A percentile compares a stretch with the other conserved stretches of the same genome.
phyloP scores from a whole-genome alignment of 2,888 invertebrate genomes.

The Galerucella pusilla region DNA sequence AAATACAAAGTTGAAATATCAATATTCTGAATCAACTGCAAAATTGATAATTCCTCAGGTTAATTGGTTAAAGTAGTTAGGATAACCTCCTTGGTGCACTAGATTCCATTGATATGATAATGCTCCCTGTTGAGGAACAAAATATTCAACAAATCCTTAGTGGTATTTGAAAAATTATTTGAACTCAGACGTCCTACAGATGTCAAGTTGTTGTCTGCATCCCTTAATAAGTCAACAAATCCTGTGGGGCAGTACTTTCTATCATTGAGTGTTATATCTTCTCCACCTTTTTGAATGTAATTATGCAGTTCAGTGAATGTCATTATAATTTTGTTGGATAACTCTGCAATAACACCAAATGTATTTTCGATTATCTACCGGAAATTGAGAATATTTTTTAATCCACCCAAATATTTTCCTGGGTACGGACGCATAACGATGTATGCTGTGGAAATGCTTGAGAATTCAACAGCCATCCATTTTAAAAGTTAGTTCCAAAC shows the following conservation, averaged over 20 bases:
- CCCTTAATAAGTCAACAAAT: constrained; percentile 13
- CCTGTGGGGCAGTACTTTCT: constrained; percentile 27
- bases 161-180: too few relatives aligned
- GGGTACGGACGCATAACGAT: constrained; percentile 38
- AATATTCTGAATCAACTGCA: too few relatives aligned
- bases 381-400: background rate
- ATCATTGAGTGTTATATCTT: background rate
- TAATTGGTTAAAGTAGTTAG: background rate
- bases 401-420: constrained; percentile 19
- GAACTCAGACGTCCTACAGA: too few relatives aligned
- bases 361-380: constrained; percentile 19
- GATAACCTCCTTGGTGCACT: too few relatives aligned
- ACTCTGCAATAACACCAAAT: constrained; percentile 24
- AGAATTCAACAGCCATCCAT: constrained; percentile 19
- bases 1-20: too few relatives aligned
- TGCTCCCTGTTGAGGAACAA: too few relatives aligned
- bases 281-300: too few relatives aligned
- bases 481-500: constrained; percentile 3
- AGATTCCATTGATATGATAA: too few relatives aligned
- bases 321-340: constrained; percentile 35
- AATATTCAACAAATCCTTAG: too few relatives aligned
- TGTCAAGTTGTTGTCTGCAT: constrained; percentile 1
- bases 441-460: constrained; percentile 37
- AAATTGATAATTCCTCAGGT: too few relatives aligned
- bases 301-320: too few relatives aligned